Conservation (phyloP, 2,797 vertebrate species). For the Urophycis tenuis region DNA sequence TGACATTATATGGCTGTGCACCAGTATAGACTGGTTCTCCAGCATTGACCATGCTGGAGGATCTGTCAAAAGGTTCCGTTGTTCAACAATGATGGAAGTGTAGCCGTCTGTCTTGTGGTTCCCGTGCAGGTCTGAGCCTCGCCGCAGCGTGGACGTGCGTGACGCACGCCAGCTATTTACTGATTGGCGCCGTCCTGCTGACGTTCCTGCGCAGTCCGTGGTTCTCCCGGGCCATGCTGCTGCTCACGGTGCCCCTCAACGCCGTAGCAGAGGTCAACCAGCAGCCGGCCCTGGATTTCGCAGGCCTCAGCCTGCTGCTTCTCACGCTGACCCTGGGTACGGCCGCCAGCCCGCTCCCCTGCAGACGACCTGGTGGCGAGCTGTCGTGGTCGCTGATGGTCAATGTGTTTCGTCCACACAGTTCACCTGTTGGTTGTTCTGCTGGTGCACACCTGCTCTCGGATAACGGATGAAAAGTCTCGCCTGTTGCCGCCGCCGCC, state of each 20-base stretch:
- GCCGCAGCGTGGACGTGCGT: conserved; percentile 67
- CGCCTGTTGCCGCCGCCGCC: conserved; percentile 7
- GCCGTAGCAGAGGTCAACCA: conserved; percentile 69
- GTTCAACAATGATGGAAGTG: background rate
- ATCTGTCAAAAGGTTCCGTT: background rate
- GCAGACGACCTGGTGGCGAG: background rate
- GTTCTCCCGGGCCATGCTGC: conserved; percentile 60
- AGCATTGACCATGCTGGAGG: background rate
- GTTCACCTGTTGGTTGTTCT: conserved; percentile 66
- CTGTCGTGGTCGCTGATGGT: background rate
- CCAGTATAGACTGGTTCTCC: background rate
- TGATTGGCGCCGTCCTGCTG: conserved; percentile 66
- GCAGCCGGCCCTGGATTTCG: conserved; percentile 67
- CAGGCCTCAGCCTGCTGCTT: conserved; percentile 62
- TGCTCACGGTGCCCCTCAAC: conserved; percentile 69
- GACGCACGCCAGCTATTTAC: conserved; percentile 65
- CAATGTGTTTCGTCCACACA: conserved; percentile 31
- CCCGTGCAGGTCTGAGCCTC: conserved; percentile 66
- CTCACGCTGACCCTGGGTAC: conserved; percentile 62
- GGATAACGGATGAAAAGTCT: conserved; percentile 5
- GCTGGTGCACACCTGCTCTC: conserved; percentile 21
- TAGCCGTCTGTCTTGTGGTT: background rate
- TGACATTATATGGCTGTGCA: background rate
- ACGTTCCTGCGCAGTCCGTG: conserved; percentile 69
- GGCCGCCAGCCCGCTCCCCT: background rate